Evolutionary conservation across 1,140 invertebrate species (phyloP), one percentile per base, ranked within the genome.

Genomic region (Eupeodes corollae): DNA sequence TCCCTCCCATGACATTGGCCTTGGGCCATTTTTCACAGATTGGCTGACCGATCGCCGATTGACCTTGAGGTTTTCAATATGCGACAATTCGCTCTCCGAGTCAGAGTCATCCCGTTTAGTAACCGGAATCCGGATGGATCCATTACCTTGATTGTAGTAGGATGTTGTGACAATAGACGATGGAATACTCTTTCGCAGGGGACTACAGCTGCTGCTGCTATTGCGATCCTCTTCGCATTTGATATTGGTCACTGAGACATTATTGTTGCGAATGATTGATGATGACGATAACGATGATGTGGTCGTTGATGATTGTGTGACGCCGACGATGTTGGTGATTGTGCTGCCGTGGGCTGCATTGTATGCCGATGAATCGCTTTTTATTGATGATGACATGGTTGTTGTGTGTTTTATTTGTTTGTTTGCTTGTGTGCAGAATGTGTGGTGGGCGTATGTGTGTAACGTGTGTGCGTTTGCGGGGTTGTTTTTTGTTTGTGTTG

Each of bases 1-100:
- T 13, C 88, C 88, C 64, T 91, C 88, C 88, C 88, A 91, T 2
- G 87, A 91, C 88, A 91, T 91, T 13, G 88, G 88, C 33, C 88
- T 56, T 6, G 72, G 72, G 0, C 63, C 65, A 39, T 63, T 67
- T 38, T 61, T 67, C 21, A 26, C 21, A 18, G 66, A 57, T 16
- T 46, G 47, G 18, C 30, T 48, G 6, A 12, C 16, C n/a, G 32
- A 11, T 2, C 59, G 46, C 30, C 61, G 47, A 0, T 56, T 62
- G 31, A 64, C 61, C 48, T 63, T 63, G 9, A 62, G 50, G 51
- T 63, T 67, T 52, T 68, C 66, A 47, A 68, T 68, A 45, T 63
- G 65, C 13, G 63, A 57, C 47, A 68, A 35, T 42, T 68, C 66
- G 2, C 57, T 50, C 30, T 68, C 66, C 3, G 66, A 68, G 2